Evolutionary conservation across 2,797 vertebrate species (phyloP).

Genomic region (Lycodopsis pacificus): DNA sequence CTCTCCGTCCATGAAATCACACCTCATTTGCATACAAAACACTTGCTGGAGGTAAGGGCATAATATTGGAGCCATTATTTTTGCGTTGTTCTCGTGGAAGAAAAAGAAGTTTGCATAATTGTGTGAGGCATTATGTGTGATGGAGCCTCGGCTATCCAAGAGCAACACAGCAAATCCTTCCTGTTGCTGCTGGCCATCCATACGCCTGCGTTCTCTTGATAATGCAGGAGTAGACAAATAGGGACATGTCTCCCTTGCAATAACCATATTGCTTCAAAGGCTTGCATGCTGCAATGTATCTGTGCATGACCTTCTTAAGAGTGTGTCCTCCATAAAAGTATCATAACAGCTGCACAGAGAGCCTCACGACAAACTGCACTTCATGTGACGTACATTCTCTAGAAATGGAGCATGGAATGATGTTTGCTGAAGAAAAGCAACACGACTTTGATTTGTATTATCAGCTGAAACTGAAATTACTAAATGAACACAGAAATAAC

Average conservation of each 20-base stretch:
- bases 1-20: conserved; percentile 84
- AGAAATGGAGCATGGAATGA: conserved; percentile 18
- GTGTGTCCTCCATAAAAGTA: conserved; percentile 56
- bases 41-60: conserved; percentile 86
- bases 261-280: conserved; percentile 66
- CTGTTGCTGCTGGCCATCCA: conserved; percentile 81
- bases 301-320: conserved; percentile 76
- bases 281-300: conserved; percentile 49
- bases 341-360: conserved; percentile 21
- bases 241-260: conserved; percentile 58
- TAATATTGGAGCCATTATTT: conserved; percentile 86
- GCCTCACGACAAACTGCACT: conserved; percentile 1
- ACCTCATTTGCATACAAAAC: conserved; percentile 86
- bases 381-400: conserved; percentile 20
- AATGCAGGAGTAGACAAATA: conserved; percentile 76
- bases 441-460: background rate
- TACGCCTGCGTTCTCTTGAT: conserved; percentile 80
- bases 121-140: conserved; percentile 76
- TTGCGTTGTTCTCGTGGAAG: conserved; percentile 74
- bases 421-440: conserved; percentile 13
- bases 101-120: conserved; percentile 84
- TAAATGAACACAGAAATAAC: conserved; percentile 8
- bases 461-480: conserved; percentile 13
- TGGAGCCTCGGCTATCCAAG: conserved; percentile 73
- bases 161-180: conserved; percentile 82